These are phyloP conservation scores for Sapayoa aenigma DNA, from an alignment of 2,113 vertebrate genomes.

Conservation along the genomic window DNA sequence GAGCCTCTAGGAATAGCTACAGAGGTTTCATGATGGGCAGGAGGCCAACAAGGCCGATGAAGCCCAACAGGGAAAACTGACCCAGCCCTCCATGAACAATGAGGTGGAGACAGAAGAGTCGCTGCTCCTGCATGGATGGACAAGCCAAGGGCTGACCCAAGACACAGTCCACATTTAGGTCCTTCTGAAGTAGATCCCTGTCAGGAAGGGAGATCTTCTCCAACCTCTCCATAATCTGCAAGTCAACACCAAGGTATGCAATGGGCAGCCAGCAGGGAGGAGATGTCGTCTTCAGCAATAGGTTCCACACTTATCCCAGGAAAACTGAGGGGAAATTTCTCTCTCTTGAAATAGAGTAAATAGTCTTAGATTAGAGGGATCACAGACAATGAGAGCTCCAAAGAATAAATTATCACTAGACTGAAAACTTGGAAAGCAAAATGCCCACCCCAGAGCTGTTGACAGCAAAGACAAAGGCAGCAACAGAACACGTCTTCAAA, in stretches of 20 bases:
- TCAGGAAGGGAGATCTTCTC: not conserved
- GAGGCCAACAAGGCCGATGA: not conserved
- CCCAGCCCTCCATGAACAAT: not conserved
- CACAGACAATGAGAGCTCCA: not conserved
- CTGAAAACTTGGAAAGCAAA: not conserved
- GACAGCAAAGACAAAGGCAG: not conserved
- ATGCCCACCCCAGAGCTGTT: not conserved
- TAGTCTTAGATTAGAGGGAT: not conserved
- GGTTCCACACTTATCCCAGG: not conserved
- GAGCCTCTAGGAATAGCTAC: not conserved
- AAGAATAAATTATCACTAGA: not conserved
- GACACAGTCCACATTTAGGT: too few relatives aligned
- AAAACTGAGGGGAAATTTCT: not conserved
- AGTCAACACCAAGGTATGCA: not conserved
- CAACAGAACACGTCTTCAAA: not conserved
- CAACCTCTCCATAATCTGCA: not conserved
- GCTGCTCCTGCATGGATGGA: not conserved
- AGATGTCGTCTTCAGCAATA: not conserved
- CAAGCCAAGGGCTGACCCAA: not conserved
- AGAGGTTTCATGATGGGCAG: not conserved
- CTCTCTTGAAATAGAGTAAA: not conserved
- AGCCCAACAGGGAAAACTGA: not conserved
- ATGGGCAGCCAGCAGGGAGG: not conserved
- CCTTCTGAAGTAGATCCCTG: not conserved
- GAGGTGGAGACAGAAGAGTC: not conserved